A percentile compares a stretch with the other conserved stretches of the same genome.
phyloP scores from a whole-genome alignment of 2,888 invertebrate species.

The Coecobrya sp. region DNA sequence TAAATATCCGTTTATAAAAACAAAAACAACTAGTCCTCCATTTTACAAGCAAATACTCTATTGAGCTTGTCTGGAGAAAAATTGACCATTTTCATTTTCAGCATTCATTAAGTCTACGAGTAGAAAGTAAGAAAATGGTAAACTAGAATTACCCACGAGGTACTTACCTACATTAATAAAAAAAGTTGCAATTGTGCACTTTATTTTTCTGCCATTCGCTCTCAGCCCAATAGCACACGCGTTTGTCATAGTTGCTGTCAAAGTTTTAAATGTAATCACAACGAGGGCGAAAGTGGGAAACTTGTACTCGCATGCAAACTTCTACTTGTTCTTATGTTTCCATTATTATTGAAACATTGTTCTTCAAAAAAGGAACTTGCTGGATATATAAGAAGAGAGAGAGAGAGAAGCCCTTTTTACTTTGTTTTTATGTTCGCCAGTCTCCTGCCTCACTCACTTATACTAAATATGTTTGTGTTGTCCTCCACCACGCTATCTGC shows the following conservation, averaged over 20 bases:
- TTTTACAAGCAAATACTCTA: too few relatives aligned
- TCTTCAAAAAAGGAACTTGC: background rate
- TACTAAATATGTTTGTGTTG: slow-evolving; percentile 24
- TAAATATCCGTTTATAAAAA: too few relatives aligned
- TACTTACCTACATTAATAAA: slow-evolving; percentile 1
- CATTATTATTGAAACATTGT: slow-evolving; percentile 38
- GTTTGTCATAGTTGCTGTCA: slow-evolving; percentile 48
- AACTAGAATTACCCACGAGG: background rate
- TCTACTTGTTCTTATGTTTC: background rate
- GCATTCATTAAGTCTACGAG: background rate
- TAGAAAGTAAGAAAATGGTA: background rate
- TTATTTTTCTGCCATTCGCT: slow-evolving; percentile 4
- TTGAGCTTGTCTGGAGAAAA: too few relatives aligned
- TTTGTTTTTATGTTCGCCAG: slow-evolving; percentile 27
- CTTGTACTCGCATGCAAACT: slow-evolving; percentile 49
- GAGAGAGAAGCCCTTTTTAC: background rate
- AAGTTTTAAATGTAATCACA: slow-evolving; percentile 47
- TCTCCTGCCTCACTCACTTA: slow-evolving; percentile 1
- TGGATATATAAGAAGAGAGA: background rate
- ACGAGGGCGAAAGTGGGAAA: background rate
- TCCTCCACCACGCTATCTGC: slow-evolving; percentile 21
- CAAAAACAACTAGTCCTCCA: too few relatives aligned
- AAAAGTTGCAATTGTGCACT: slow-evolving; percentile 21
- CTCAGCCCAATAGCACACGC: background rate
- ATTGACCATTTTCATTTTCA: too few relatives aligned